Conservation (phyloP, 2,888 invertebrate genomes). For the Hypselothyrea guttata region DNA sequence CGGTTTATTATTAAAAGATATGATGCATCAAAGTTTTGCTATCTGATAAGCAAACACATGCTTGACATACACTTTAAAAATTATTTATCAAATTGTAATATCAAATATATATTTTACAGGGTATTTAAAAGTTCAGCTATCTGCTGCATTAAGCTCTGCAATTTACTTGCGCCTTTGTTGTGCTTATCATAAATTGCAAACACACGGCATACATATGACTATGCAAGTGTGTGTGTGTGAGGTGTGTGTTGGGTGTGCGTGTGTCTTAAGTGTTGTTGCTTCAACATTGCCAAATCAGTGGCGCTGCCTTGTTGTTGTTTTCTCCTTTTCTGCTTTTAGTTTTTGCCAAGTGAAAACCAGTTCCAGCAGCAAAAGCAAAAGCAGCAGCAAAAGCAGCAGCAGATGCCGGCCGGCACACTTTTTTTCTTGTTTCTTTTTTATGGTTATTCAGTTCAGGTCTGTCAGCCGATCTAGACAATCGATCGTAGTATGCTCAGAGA, state of each 20-base stretch:
- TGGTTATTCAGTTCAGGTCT: constrained; percentile 45
- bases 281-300: constrained; percentile 63
- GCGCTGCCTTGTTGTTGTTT: constrained; percentile 27
- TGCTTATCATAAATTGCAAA: constrained; percentile 60
- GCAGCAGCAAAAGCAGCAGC: constrained; percentile 10
- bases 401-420: constrained; percentile 76
- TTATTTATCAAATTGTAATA: no score
- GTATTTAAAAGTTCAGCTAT: constrained; percentile 7
- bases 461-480: constrained; percentile 49
- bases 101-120: constrained; percentile 14
- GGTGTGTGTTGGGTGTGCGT: constrained; percentile 15
- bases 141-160: constrained; percentile 25
- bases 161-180: constrained; percentile 40
- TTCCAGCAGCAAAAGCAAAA: constrained; percentile 42
- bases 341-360: constrained; percentile 70
- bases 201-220: constrained; percentile 9
- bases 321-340: constrained; percentile 22
- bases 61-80: no score
- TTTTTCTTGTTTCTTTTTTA: constrained; percentile 11
- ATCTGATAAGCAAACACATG: no score
- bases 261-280: constrained; percentile 23
- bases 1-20: no score
- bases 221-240: constrained; percentile 12
- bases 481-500: constrained; percentile 5
- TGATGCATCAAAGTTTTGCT: no score